A percentile compares a stretch with the other conserved stretches of the same genome.
Conservation (phyloP, 2,888 invertebrate species). For the Sinodicranocentrus sp. region DNA sequence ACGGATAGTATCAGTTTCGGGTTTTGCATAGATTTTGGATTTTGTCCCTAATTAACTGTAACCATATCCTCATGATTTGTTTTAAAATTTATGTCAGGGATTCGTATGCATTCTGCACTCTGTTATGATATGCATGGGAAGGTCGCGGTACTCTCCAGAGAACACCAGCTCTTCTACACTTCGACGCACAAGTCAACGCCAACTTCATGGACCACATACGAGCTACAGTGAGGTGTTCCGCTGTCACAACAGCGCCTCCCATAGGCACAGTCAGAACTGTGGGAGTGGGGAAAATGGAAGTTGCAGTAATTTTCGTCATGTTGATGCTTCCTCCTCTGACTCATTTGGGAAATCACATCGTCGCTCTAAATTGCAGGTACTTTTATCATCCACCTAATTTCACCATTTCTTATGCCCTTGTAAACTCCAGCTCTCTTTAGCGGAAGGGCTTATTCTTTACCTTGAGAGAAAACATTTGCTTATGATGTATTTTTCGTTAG, state of each 20-base stretch:
- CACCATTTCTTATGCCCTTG: no score
- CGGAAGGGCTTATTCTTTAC: no score
- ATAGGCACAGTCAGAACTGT: slow-evolving; percentile 36
- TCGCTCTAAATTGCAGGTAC: slow-evolving; percentile 21
- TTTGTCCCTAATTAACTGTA: no score
- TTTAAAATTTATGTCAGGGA: no score
- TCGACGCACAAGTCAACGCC: slow-evolving; percentile 56
- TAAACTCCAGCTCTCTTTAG: no score
- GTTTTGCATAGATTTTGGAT: no score
- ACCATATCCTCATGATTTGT: no score
- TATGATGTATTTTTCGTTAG: no score
- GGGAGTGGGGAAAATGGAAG: slow-evolving; percentile 18
- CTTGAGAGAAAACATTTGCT: no score
- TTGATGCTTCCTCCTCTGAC: slow-evolving; percentile 19
- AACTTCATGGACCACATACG: slow-evolving; percentile 48
- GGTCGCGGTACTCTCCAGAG: slow-evolving; percentile 52
- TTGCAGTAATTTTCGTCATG: slow-evolving; percentile 52
- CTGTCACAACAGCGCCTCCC: slow-evolving; percentile 42
- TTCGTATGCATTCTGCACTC: slow-evolving; percentile 64
- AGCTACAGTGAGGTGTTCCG: slow-evolving; percentile 61
- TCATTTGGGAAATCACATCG: slow-evolving; percentile 58
- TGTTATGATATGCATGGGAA: slow-evolving; percentile 47
- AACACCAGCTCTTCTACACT: slow-evolving; percentile 62
- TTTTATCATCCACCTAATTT: no score
- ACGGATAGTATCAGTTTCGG: no score